A percentile compares a stretch with the other conserved stretches of the same genome.
Evolutionary conservation across 2,888 invertebrate genomes (phyloP).

Genomic region (Polydrusus cervinus): DNA sequence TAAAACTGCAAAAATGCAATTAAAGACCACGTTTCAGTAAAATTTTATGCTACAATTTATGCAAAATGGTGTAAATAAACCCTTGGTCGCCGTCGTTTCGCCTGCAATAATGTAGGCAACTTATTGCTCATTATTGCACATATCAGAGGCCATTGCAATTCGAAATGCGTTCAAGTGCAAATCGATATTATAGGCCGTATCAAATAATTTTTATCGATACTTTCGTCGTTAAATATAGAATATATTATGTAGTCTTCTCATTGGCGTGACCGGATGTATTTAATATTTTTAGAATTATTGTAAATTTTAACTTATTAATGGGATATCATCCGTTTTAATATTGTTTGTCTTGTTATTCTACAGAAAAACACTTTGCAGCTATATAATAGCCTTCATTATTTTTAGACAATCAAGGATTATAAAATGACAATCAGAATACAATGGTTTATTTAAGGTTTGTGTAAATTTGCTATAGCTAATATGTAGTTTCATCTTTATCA

Average conservation of each 20-base stretch:
- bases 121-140: constrained; percentile 59
- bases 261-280: constrained; percentile 21
- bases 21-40: constrained; percentile 41
- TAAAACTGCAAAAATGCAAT: constrained; percentile 46
- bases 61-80: constrained; percentile 63
- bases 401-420: too few relatives aligned
- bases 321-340: too few relatives aligned
- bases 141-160: constrained; percentile 46
- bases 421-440: too few relatives aligned
- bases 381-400: too few relatives aligned
- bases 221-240: constrained; percentile 63
- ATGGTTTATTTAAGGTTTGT: too few relatives aligned
- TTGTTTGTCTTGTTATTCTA: not conserved
- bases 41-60: constrained; percentile 51
- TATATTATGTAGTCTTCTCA: constrained; percentile 56
- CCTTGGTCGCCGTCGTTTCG: constrained; percentile 60
- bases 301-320: not conserved
- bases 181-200: constrained; percentile 51
- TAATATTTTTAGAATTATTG: not conserved
- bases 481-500: too few relatives aligned
- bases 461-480: too few relatives aligned
- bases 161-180: constrained; percentile 49
- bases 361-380: too few relatives aligned
- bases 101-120: constrained; percentile 61
- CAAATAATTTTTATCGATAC: constrained; percentile 64